A percentile compares a stretch with the other conserved stretches of the same genome.
Evolutionary conservation across 2,797 vertebrate genomes (phyloP).

Genomic region (Basileuterus tristriatus): DNA sequence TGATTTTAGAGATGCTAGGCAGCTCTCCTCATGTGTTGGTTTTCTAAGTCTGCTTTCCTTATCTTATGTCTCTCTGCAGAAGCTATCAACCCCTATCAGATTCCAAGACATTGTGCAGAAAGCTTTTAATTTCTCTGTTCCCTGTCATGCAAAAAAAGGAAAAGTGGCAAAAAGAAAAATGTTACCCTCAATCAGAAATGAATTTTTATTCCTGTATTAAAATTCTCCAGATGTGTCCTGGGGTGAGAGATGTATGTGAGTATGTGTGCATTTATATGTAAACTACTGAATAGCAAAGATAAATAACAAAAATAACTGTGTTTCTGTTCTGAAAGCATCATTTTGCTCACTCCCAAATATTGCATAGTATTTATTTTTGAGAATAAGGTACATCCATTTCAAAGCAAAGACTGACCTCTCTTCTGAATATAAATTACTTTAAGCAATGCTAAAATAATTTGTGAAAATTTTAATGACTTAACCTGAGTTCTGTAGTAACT

Average conservation of each 20-base stretch:
- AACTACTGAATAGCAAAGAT: background rate
- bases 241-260: background rate
- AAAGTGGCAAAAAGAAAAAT: background rate
- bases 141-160: background rate
- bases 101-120: background rate
- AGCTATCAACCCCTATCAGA: slow-evolving; percentile 4
- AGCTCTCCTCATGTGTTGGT: background rate
- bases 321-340: background rate
- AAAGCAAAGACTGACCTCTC: background rate
- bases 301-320: background rate
- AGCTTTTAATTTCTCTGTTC: slow-evolving; percentile 13
- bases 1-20: background rate
- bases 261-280: background rate
- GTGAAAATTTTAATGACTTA: background rate
- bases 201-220: background rate
- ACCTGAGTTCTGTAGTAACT: background rate
- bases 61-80: background rate
- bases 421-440: background rate
- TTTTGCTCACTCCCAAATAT: background rate
- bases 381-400: background rate
- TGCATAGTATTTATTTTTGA: background rate
- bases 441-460: background rate
- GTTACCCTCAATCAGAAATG: background rate
- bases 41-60: background rate
- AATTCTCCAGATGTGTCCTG: background rate